phyloP scores from a whole-genome alignment of 2,888 invertebrate genomes.

The Tipula helvola region DNA sequence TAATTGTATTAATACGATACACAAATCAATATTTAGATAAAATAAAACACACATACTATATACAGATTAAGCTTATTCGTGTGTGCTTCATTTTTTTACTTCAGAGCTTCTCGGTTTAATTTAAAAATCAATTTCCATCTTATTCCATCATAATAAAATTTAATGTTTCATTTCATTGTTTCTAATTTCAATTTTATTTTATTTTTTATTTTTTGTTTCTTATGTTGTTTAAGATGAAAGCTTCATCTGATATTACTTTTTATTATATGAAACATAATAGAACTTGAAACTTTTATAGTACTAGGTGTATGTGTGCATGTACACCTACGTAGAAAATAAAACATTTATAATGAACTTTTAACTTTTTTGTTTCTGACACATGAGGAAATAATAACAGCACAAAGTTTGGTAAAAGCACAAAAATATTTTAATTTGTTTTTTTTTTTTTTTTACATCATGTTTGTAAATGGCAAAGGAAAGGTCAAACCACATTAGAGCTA shows the following conservation, averaged over 20 bases:
- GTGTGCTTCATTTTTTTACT: neutral
- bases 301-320: neutral
- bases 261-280: neutral
- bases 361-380: neutral
- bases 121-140: neutral
- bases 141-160: neutral
- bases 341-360: neutral
- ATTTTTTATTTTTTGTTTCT: no score
- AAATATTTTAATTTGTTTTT: neutral
- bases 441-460: neutral
- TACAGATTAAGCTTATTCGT: neutral
- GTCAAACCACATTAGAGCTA: neutral
- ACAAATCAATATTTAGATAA: neutral
- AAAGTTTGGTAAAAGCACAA: neutral
- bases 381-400: neutral
- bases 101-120: neutral
- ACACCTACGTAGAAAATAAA: neutral
- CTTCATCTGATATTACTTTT: neutral
- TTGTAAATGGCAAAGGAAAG: neutral
- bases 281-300: neutral
- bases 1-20: neutral
- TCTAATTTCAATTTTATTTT: neutral
- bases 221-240: neutral
- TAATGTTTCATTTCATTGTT: neutral
- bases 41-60: neutral